Conservation (phyloP, 2,113 vertebrate genomes). For the Lonchura striata region DNA sequence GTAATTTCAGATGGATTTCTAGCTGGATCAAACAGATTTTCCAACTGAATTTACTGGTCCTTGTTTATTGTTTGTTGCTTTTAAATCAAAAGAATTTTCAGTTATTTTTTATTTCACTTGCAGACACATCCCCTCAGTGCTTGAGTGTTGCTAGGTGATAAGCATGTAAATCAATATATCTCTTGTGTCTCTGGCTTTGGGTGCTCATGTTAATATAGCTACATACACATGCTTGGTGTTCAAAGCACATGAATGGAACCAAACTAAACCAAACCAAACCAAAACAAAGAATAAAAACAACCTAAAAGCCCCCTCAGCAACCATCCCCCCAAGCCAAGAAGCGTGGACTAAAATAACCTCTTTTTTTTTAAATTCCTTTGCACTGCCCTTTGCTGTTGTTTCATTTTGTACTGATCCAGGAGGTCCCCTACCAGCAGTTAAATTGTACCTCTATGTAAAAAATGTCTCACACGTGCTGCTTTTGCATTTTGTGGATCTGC, state of each 20-base stretch:
- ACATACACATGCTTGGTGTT: background rate
- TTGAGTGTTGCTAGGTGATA: background rate
- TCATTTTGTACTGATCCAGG: background rate
- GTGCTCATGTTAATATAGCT: background rate
- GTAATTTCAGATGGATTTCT: background rate
- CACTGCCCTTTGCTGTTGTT: background rate
- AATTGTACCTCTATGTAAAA: background rate
- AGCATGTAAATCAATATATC: background rate
- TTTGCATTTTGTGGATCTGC: background rate
- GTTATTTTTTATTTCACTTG: background rate
- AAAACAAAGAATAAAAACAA: background rate
- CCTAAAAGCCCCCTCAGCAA: fast-evolving
- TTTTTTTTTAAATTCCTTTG: background rate
- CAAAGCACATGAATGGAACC: background rate
- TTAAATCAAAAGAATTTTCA: background rate
- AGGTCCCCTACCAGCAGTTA: background rate
- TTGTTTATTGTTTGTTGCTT: background rate
- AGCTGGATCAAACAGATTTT: background rate
- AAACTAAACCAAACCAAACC: background rate
- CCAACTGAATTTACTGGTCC: background rate
- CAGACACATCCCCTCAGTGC: background rate
- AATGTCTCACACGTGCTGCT: background rate
- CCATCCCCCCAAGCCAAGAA: background rate
- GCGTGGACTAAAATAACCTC: background rate
- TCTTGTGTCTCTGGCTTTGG: background rate